Percentiles rank a stretch among this genome's conserved stretches.
Conservation (phyloP, 2,797 vertebrate species). For the Pipistrellus pygmaeus region DNA sequence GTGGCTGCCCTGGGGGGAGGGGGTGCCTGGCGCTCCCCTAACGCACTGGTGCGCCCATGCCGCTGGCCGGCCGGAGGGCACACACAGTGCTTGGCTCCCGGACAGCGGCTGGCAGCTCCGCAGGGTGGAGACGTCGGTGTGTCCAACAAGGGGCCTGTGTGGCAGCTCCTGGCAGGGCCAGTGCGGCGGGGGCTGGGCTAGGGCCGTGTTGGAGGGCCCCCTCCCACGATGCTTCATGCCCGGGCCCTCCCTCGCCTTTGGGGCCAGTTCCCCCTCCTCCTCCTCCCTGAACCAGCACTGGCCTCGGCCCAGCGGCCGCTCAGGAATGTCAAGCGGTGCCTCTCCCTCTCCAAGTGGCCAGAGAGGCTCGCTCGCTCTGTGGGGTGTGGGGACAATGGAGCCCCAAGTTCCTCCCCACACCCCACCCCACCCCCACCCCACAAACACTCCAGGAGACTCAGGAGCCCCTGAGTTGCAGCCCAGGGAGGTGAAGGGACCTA, state of each 20-base stretch:
- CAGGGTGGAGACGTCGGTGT: no score
- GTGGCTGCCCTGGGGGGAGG: no score
- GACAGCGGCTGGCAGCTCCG: neutral
- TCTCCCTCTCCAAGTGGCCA: slow-evolving; percentile 67
- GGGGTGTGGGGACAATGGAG: neutral
- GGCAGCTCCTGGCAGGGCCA: neutral
- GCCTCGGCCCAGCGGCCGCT: slow-evolving; percentile 38
- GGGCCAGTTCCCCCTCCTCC: neutral
- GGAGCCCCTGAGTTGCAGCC: neutral
- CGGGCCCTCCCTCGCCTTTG: neutral
- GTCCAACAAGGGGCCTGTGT: neutral
- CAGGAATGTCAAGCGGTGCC: slow-evolving; percentile 70
- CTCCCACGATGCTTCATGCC: neutral
- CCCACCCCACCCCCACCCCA: no score
- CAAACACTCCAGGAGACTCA: neutral
- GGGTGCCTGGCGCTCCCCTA: no score
- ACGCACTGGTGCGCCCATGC: accelerated
- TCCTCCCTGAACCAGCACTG: neutral
- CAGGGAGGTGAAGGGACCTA: neutral
- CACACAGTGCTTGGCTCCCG: neutral
- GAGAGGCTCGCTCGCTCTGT: neutral
- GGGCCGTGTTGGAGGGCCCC: neutral
- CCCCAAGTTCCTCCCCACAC: neutral
- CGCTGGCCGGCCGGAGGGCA: neutral
- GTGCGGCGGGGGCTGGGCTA: neutral